A percentile compares a stretch with the other conserved stretches of the same genome.
phyloP scores from a whole-genome alignment of 2,797 vertebrate genomes.

The Gymnothorax javanicus region DNA sequence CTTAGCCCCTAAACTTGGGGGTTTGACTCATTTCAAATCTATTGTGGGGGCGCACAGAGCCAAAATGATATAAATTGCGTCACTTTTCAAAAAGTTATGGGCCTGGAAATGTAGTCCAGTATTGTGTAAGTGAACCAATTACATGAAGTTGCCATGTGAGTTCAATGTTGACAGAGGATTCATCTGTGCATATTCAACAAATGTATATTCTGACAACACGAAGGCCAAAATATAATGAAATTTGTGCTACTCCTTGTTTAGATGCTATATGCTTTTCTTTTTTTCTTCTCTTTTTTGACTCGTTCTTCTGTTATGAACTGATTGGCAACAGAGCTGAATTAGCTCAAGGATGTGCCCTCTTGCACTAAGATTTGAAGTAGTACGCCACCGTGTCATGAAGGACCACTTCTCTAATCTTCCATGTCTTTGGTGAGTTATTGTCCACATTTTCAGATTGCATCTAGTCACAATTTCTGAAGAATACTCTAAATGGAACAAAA shows the following conservation, averaged over 20 bases:
- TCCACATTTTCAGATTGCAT: constrained; percentile 31
- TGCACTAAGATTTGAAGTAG: constrained; percentile 37
- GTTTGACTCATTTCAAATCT: no score
- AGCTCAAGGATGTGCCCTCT: constrained; percentile 11
- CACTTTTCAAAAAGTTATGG: background rate
- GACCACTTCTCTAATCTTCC: constrained; percentile 25
- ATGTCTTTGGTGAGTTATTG: constrained; percentile 19
- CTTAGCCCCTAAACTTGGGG: no score
- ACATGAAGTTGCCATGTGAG: background rate
- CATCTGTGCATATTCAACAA: background rate
- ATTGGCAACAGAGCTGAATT: constrained; percentile 43
- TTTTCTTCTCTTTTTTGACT: constrained; percentile 45
- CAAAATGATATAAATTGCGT: no score
- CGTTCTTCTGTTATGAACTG: constrained; percentile 49
- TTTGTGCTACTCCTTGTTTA: constrained; percentile 55
- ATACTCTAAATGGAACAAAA: background rate
- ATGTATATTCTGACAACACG: constrained; percentile 58
- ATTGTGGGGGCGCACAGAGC: no score
- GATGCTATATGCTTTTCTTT: constrained; percentile 61
- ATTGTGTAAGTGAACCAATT: background rate
- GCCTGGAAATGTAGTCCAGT: background rate
- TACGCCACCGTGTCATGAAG: constrained; percentile 42
- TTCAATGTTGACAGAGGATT: background rate
- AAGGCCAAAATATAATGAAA: constrained; percentile 45
- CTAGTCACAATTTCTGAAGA: constrained; percentile 20